phyloP scores from a whole-genome alignment of 2,797 vertebrate genomes.

The Hydrophis major region DNA sequence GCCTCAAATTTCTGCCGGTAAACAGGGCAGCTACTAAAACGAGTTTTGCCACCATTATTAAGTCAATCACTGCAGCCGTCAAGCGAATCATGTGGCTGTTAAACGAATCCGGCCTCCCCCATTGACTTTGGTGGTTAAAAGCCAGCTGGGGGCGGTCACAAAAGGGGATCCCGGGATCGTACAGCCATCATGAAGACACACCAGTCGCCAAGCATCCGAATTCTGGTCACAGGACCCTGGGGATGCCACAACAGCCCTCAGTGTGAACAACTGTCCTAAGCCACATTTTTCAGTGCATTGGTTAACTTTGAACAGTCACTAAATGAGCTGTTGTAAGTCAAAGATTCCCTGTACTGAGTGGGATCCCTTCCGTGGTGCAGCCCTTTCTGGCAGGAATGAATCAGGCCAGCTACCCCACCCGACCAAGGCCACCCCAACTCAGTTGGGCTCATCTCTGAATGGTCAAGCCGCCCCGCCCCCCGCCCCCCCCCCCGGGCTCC shows the following conservation, averaged over 20 bases:
- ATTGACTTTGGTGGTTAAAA: background rate
- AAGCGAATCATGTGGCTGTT: background rate
- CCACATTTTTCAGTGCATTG: background rate
- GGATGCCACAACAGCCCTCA: too few species aligned
- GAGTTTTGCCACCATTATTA: background rate
- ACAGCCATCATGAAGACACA: background rate
- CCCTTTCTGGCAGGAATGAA: background rate
- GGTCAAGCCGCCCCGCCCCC: background rate
- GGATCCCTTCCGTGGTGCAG: background rate
- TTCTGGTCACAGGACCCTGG: background rate
- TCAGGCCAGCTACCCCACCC: rapidly evolving
- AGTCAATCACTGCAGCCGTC: background rate
- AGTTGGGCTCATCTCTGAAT: background rate
- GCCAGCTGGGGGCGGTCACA: background rate
- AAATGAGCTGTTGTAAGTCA: background rate
- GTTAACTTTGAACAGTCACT: background rate
- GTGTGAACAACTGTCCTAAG: background rate
- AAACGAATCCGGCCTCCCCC: background rate
- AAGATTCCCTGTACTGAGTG: background rate
- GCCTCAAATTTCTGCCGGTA: background rate
- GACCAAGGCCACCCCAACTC: background rate
- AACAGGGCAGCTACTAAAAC: background rate
- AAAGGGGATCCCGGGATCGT: background rate
- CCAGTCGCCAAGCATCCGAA: background rate
- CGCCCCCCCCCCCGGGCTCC: constrained; percentile 12